Base-by-base conservation (phyloP, 1,140 invertebrate species). In the Harpegnathos saltator region DNA sequence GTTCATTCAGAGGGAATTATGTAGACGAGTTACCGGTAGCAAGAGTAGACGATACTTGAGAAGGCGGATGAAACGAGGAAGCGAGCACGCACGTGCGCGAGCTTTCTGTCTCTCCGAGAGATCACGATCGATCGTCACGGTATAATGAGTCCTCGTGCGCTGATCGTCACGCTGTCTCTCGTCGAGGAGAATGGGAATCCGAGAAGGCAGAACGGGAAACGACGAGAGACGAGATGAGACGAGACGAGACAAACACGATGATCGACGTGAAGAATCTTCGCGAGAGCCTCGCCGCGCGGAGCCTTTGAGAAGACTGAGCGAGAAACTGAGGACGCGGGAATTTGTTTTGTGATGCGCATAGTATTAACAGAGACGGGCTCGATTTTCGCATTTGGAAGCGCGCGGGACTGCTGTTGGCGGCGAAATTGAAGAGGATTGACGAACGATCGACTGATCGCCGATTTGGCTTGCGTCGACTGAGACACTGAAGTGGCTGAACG, bases 231-330 rank as follows among this genome's bases (percentile, higher is more conserved):
- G n/a, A n/a, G n/a, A n/a, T n/a, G n/a, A n/a, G n/a, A n/a, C n/a
- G n/a, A 15, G 63, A 72, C 63, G 71, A 62, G 29, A 5, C 29
- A 33, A 5, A 33, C 29, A 5, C 69, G 29, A 61, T 73, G 26
- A 61, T 72, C 56, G 58, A 82, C 58, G 69, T 73, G 44, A 61
- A 50, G 44, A 73, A 62, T 69, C 71, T 56, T 77, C 52, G 38
- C 17, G 14, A 33, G 17, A 48, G 72, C 33, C 72, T 58, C 59
- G 68, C 71, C 29, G 50, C 22, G 14, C 15, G 48, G 56, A 73
- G 19, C 50, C 56, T 68, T 74, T 17, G 58, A 59, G 84, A 87
- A 86, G 81, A 87, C 81, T 87, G 86, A 84, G n/a, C 26, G 44
- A 33, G 44, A 17, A 44, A 17, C 52, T n/a, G 15, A 24, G 24